Conservation (phyloP, 2,797 vertebrate genomes). For the Hephaestus fuliginosus region DNA sequence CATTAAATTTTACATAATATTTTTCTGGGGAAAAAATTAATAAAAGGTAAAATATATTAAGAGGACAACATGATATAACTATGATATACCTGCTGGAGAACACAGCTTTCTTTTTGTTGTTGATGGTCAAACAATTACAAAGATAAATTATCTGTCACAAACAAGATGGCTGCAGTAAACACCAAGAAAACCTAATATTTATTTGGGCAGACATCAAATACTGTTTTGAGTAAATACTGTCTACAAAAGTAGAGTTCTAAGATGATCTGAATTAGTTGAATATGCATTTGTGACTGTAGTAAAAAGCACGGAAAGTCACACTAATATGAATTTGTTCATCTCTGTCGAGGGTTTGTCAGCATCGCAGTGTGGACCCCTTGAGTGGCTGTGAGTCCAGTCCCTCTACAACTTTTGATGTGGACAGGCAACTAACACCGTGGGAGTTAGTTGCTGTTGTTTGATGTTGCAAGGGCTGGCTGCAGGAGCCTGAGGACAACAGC, state of each 20-base stretch:
- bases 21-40: not conserved
- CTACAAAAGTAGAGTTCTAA: too few species aligned
- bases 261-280: not conserved
- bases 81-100: not conserved
- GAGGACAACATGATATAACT: not conserved
- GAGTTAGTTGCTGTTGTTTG: conserved; percentile 47
- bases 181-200: not conserved
- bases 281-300: not conserved
- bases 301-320: conserved; percentile 6
- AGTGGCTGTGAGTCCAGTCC: conserved; percentile 39
- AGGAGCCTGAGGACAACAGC: conserved; percentile 54
- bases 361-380: conserved; percentile 33
- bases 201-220: not conserved
- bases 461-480: conserved; percentile 37
- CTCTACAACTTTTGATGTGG: conserved; percentile 50
- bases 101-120: not conserved
- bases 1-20: not conserved
- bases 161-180: not conserved
- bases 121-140: not conserved
- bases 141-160: not conserved
- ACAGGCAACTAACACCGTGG: conserved; percentile 53
- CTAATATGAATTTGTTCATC: conserved; percentile 35
- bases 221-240: not conserved
- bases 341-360: conserved; percentile 41
- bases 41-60: not conserved